Base-by-base conservation (phyloP, 2,113 vertebrate species). In the Eulemur rufifrons region DNA sequence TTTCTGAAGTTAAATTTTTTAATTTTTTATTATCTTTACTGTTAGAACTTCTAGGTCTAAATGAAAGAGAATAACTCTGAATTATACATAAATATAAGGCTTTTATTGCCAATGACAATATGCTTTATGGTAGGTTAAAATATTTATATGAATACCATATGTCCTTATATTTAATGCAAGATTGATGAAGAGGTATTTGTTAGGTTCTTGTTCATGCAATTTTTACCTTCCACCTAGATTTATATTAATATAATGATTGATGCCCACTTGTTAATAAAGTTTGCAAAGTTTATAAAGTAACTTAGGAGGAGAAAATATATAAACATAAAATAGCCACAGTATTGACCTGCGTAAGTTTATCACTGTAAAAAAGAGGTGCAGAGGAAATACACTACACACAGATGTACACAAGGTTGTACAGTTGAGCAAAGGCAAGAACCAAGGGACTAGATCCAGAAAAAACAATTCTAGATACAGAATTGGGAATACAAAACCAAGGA, bases 1-100 rank as follows among this genome's bases (percentile, higher is more conserved):
- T 89, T 96, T 89, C 14, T 90, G 10, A 84, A 84, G 42, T 91
- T 73, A 66, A 81, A 74, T 83, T 74, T 95, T 20, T 61, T 78
- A 54, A 52, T 54, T 78, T 97, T 89, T 92, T 86, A 20, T 61
- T 39, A 39, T 90, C 12, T 73, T 93, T 89, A 54, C 37, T 71
- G 4, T 81, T 91, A 95, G 45, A 89, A 68, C 12, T 39, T 86
- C 17, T 64, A 91, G 61, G 64, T 87, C 6, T 68, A 87, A 91
- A 64, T 74, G 29, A 37, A 93, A 91, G 32, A 45, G 37, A 96
- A 56, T 82, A 63, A 87, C 17, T 69, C 23, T 86, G 27, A 73
- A 68, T 77, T 64, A 73, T 64, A 80, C 11, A 11, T 89, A 83
- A 76, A 64, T 84, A 47, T 63, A 86, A 92, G 39, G 1, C 12